Evolutionary conservation across 2,888 invertebrate genomes (phyloP), one percentile per base, ranked within the genome.

Genomic region (Drosophila pseudotalamancana): DNA sequence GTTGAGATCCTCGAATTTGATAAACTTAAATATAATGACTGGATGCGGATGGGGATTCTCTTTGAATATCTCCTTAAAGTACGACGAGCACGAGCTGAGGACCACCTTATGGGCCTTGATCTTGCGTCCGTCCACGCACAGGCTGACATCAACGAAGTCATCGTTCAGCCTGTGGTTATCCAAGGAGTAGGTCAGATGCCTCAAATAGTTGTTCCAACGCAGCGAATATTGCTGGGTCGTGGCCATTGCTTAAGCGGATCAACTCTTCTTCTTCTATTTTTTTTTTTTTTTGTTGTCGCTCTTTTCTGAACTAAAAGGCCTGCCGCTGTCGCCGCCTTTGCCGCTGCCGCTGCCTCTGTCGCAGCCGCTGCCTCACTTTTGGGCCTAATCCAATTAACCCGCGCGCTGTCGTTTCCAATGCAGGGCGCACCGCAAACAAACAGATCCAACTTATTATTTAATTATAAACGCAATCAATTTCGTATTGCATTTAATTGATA

Each of bases 91-190:
- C 5, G 96, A 96, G 0, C 96, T 96, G 18, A 97, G 92, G 49
- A 97, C 93, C 93, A 97, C 95, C 93, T 95, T 96, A 89, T 97
- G 97, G 32, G 97, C 97, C 87, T 94, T 95, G 73, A 97, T 95
- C 92, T 95, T 94, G 63, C 95, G 94, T 68, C 97, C 97, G 90
- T 97, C 97, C 89, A 96, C 96, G 90, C 96, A 95, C 70, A 97
- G 92, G 63, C 96, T 97, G 51, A 97, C 97, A 92, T 97, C 97
- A 51, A 96, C 96, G 70, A 97, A 93, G 92, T 93, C 95, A 91
- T 94, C 94, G 84, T 94, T 93, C 74, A 93, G 92, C 55, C 94
- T 93, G 72, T 97, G 92, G 72, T 94, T 93, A 90, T 96, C 96
- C 88, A 97, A 95, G 39, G 96, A 96, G 90, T 95, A 95, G 71